Conservation (phyloP, 2,113 vertebrate genomes). For the Sinocyclocheilus maitianheensis region DNA sequence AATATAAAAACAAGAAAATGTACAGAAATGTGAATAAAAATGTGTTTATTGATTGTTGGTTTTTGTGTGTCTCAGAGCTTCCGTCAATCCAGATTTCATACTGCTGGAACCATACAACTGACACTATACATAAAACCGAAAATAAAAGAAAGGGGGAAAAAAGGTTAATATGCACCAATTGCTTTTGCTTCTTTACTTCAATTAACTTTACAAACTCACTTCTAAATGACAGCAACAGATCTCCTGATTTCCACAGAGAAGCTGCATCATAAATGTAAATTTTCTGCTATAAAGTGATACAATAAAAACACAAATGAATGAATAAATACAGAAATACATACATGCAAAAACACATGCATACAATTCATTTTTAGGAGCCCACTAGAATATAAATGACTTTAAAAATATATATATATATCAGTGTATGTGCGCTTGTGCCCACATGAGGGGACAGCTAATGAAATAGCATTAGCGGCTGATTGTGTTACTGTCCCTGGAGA, state of each 20-base stretch:
- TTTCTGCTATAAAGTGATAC: not conserved
- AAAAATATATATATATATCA: too few species aligned
- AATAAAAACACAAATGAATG: not conserved
- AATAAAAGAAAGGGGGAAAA: too few species aligned
- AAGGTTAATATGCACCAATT: too few species aligned
- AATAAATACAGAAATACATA: not conserved
- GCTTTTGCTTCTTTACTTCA: too few species aligned
- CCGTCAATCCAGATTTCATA: not conserved
- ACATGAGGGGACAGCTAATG: constrained; percentile 35
- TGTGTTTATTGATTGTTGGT: not conserved
- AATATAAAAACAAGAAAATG: too few species aligned
- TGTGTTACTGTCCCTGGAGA: constrained; percentile 39
- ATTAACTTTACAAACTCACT: too few species aligned
- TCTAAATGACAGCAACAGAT: too few species aligned
- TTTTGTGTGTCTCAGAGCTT: not conserved
- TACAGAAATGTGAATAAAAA: not conserved
- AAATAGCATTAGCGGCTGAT: constrained; percentile 32
- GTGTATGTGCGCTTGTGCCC: not conserved
- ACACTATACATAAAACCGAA: too few species aligned
- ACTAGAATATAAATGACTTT: too few species aligned
- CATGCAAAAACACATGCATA: not conserved
- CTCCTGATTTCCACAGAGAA: too few species aligned
- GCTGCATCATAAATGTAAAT: not conserved
- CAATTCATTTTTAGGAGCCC: too few species aligned
- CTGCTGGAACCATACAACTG: too few species aligned